Evolutionary conservation across 2,888 invertebrate species (phyloP).

Genomic region (Drosophila borealis): DNA sequence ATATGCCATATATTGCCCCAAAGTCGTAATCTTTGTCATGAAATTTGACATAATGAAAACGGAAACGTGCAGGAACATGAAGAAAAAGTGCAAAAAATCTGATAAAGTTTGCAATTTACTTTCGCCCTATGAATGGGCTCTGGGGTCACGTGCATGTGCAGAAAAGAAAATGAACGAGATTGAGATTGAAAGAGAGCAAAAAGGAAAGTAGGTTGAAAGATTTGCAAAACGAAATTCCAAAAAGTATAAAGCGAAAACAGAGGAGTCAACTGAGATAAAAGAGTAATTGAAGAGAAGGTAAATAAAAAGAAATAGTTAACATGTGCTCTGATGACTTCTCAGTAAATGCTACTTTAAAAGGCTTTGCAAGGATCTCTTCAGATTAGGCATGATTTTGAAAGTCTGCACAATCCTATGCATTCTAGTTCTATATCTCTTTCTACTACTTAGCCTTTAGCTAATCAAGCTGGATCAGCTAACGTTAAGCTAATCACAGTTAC

Average conservation of each 20-base stretch:
- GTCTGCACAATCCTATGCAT: no score
- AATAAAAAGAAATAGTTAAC: not conserved
- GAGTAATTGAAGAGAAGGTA: not conserved
- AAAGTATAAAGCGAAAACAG: constrained; percentile 1
- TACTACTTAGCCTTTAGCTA: no score
- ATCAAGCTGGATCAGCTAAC: no score
- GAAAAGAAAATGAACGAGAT: constrained; percentile 25
- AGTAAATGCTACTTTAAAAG: no score
- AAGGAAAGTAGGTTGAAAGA: constrained; percentile 43
- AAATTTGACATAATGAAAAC: constrained; percentile 68
- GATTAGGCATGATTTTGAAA: no score
- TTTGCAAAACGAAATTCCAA: constrained; percentile 6
- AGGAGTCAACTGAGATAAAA: not conserved
- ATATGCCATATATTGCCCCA: constrained; percentile 38
- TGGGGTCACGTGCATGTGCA: constrained; percentile 43
- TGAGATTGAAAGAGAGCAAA: constrained; percentile 22
- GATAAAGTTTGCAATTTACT: constrained; percentile 59
- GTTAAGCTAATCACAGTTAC: no score
- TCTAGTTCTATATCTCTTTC: no score
- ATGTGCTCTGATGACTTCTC: no score
- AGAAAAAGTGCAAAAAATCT: constrained; percentile 11
- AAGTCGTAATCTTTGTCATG: constrained; percentile 51
- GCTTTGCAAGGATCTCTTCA: no score
- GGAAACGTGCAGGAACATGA: constrained; percentile 42
- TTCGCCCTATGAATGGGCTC: constrained; percentile 35